A percentile compares a stretch with the other conserved stretches of the same genome.
Evolutionary conservation across 2,113 vertebrate genomes (phyloP).

Genomic region (Grus americana): DNA sequence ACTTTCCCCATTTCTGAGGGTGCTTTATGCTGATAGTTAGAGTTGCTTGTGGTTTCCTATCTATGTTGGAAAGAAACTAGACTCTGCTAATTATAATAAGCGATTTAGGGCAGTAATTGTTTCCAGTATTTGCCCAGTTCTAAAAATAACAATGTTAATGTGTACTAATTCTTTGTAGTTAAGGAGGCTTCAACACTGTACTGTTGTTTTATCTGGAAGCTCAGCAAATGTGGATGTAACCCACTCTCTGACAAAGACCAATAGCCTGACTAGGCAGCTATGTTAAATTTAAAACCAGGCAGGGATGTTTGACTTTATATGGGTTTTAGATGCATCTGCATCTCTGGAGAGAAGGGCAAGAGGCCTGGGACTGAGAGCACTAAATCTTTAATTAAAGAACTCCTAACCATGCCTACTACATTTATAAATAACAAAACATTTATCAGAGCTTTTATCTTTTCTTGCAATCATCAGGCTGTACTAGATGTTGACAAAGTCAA

Average conservation of each 20-base stretch:
- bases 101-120: background rate
- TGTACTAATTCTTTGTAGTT: conserved; percentile 19
- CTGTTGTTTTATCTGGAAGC: conserved; percentile 24
- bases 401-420: conserved; percentile 35
- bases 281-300: conserved; percentile 50
- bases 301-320: conserved; percentile 50
- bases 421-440: conserved; percentile 67
- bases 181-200: background rate
- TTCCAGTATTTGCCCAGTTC: conserved; percentile 10
- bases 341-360: conserved; percentile 25
- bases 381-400: conserved; percentile 64
- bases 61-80: conserved; percentile 2
- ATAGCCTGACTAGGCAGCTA: conserved; percentile 7
- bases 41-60: background rate
- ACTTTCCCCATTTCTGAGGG: background rate
- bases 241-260: conserved; percentile 21
- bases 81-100: background rate
- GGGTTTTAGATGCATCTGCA: conserved; percentile 20
- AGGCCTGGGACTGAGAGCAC: background rate
- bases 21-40: background rate
- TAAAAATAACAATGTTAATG: conserved; percentile 34
- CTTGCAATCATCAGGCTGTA: conserved; percentile 41
- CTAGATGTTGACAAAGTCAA: conserved; percentile 47
- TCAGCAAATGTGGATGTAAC: conserved; percentile 2
- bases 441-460: conserved; percentile 62